Evolutionary conservation across 1,140 invertebrate genomes (phyloP).

Genomic region (Pararge aegeria): DNA sequence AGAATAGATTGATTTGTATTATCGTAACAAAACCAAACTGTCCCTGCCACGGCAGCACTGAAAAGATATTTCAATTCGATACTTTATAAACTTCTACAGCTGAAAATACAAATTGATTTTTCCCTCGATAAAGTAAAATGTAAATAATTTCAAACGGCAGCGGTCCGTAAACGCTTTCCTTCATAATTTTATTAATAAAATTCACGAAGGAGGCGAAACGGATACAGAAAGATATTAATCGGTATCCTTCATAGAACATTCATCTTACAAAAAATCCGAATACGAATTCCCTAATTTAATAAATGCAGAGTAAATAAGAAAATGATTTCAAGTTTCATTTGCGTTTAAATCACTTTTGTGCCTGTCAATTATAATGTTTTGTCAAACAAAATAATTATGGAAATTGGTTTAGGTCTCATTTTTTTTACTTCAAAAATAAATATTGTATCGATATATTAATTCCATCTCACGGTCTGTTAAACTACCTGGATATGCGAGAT

Average conservation of each 20-base stretch:
- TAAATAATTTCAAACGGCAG: conserved; percentile 1
- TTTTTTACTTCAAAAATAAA: no score
- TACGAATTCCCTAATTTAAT: neutral
- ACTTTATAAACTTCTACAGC: neutral
- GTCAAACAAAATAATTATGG: no score
- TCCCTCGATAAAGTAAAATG: neutral
- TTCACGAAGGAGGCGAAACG: conserved; percentile 6
- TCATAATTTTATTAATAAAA: conserved; percentile 8
- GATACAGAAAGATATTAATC: conserved; percentile 7
- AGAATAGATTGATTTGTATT: no score
- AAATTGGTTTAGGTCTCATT: no score
- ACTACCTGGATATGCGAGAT: no score
- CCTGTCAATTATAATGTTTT: no score
- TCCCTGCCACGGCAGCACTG: no score
- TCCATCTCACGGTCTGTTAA: no score
- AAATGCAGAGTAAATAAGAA: neutral
- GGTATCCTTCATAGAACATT: neutral
- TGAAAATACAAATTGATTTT: neutral
- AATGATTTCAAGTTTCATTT: neutral
- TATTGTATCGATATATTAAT: no score
- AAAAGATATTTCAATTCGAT: no score
- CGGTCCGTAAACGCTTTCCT: conserved; percentile 10
- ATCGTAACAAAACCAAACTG: no score
- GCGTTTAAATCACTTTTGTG: neutral
- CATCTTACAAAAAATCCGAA: neutral